Conservation (phyloP, 2,888 invertebrate genomes). For the Drosophila merina region DNA sequence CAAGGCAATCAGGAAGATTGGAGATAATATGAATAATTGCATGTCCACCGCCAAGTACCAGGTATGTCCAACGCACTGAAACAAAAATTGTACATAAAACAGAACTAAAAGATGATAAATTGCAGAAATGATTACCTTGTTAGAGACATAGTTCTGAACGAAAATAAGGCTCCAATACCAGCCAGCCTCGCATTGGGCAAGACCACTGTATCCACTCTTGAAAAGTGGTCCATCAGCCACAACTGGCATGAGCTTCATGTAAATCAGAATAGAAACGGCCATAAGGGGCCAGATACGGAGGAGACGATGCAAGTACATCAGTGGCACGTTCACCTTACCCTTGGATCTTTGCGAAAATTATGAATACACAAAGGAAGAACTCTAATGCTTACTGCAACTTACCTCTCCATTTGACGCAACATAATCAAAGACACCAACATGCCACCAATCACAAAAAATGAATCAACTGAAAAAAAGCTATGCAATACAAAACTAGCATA, state of each 20-base stretch:
- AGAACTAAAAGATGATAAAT: background rate
- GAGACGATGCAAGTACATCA: slow-evolving; percentile 76
- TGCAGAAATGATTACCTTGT: background rate
- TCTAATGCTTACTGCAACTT: background rate
- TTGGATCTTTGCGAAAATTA: slow-evolving; percentile 35
- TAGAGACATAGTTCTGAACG: slow-evolving; percentile 82
- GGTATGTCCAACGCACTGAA: slow-evolving; percentile 84
- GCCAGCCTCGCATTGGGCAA: slow-evolving; percentile 75
- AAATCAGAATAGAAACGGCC: slow-evolving; percentile 83
- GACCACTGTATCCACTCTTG: slow-evolving; percentile 81
- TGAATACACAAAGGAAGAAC: too few relatives aligned
- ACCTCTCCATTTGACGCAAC: background rate
- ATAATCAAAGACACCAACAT: background rate
- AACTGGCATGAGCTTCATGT: slow-evolving; percentile 82
- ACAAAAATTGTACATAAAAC: background rate
- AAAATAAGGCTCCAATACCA: slow-evolving; percentile 84
- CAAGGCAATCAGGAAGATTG: slow-evolving; percentile 84
- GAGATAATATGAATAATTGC: slow-evolving; percentile 85
- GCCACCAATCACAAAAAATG: slow-evolving; percentile 2
- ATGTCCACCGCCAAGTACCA: slow-evolving; percentile 86
- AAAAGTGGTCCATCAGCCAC: slow-evolving; percentile 46
- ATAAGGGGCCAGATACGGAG: slow-evolving; percentile 85
- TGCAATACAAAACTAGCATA: slow-evolving; percentile 58
- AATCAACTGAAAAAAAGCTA: slow-evolving; percentile 64
- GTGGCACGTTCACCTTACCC: slow-evolving; percentile 66